Percentiles rank a stretch among this genome's conserved stretches.
Conservation (phyloP, 1,140 invertebrate species). For the Heliconius melpomene region DNA sequence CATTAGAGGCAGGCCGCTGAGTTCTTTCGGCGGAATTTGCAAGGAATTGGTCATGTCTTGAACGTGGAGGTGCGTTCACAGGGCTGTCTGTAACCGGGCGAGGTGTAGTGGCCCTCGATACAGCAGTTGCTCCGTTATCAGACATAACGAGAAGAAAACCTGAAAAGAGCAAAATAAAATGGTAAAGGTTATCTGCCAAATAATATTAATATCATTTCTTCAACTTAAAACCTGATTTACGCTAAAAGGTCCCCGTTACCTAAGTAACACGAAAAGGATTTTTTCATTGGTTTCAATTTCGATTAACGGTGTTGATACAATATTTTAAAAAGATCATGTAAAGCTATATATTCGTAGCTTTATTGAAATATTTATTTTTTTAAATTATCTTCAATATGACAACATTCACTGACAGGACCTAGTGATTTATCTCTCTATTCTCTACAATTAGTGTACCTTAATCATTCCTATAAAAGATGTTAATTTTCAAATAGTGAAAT, state of each 20-base stretch:
- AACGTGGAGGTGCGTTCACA: constrained; percentile 65
- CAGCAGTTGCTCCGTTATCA: constrained; percentile 68
- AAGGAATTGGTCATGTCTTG: constrained; percentile 83
- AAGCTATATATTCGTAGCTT: too few species aligned
- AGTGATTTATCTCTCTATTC: too few species aligned
- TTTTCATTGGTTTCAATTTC: background rate
- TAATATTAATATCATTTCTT: constrained; percentile 17
- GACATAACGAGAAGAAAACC: constrained; percentile 67
- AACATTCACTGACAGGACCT: too few species aligned
- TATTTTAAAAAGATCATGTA: background rate
- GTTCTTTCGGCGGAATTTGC: constrained; percentile 74
- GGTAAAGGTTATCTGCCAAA: background rate
- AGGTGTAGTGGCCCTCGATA: constrained; percentile 73
- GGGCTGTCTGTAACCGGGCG: constrained; percentile 62
- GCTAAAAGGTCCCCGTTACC: background rate
- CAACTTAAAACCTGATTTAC: background rate
- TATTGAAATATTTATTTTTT: too few species aligned
- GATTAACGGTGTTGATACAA: background rate
- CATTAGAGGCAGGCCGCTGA: constrained; percentile 75
- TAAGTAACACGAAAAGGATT: background rate
- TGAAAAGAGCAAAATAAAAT: constrained; percentile 49
- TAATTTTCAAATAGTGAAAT: background rate
- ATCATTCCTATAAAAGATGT: too few species aligned
- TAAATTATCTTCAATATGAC: too few species aligned
- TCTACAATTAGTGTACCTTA: too few species aligned